phyloP scores from a whole-genome alignment of 2,797 vertebrate species.

The Poecile montanus region DNA sequence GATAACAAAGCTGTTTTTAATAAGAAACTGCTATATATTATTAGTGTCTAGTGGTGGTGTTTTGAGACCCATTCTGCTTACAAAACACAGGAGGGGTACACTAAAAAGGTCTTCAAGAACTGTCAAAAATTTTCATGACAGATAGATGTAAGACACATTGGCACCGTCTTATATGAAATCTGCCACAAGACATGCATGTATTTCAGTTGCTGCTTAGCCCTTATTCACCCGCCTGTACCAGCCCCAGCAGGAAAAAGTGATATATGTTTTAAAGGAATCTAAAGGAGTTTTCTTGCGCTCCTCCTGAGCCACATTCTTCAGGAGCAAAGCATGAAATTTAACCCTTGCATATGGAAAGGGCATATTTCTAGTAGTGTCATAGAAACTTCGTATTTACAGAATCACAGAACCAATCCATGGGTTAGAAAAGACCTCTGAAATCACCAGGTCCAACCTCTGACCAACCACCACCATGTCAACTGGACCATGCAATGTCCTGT shows the following conservation, averaged over 20 bases:
- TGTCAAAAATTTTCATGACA: background rate
- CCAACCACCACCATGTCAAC: background rate
- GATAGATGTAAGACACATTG: background rate
- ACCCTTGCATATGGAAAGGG: background rate
- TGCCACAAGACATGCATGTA: fast-evolving
- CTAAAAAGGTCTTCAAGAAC: background rate
- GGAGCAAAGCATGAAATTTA: background rate
- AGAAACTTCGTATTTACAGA: background rate
- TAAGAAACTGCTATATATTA: background rate
- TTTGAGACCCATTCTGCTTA: background rate
- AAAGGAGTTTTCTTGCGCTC: background rate
- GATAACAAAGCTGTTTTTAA: background rate
- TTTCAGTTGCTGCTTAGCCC: background rate
- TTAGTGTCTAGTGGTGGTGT: background rate
- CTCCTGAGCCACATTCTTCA: background rate
- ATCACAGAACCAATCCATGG: background rate
- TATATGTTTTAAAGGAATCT: background rate
- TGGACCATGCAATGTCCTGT: too few species aligned
- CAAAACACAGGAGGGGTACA: background rate
- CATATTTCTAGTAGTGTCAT: background rate
- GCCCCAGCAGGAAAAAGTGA: background rate
- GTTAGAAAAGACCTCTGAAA: background rate
- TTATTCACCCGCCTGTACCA: background rate
- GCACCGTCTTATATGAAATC: background rate
- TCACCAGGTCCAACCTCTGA: background rate